Base-by-base conservation (phyloP, 1,140 invertebrate genomes). In the Pararge aegeria region DNA sequence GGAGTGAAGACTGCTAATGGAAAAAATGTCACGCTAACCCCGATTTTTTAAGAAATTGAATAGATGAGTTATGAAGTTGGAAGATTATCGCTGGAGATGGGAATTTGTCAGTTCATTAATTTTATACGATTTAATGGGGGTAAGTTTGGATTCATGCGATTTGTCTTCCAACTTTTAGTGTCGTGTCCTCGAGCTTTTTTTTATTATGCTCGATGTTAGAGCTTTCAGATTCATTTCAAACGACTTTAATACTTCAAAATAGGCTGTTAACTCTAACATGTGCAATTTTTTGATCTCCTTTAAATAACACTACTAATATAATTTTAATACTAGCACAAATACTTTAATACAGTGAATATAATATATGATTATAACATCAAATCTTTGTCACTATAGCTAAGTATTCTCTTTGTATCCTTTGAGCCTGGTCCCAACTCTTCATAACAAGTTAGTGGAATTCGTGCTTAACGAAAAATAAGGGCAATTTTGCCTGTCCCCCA, bases 21-120 rank as follows among this genome's bases (percentile, higher is more conserved):
- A 81, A 87, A 80, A 85, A 85, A 83, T 77, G 70, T 74, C 72
- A 72, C 64, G 70, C 65, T 63, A 75, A 70, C 65, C 57, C 61
- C 54, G 63, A 70, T 66, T 71, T 70, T 78, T 82, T 74, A 73
- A 77, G 64, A 62, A 68, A 68, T 67, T 72, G 71, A 73, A 73
- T 67, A 68, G 66, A 75, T 78, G 80, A 83, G 77, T 81, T 83
- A 81, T 78, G 75, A 69, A 78, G 61, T 67, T 70, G 60, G 61
- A 57, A 72, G 70, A 75, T 64, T 66, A 76, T 75, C 74, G 66
- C 66, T 66, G 55, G 68, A 71, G 63, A 69, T 66, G 67, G 37
- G 54, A 68, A 79, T 80, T 80, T 77, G 54, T 74, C 73, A 72
- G 58, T 65, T 78, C 76, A 73, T 76, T 78, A 68, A 66, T 68